Base-by-base conservation (phyloP, 2,797 vertebrate genomes). In the Chromobotia macracanthus region DNA sequence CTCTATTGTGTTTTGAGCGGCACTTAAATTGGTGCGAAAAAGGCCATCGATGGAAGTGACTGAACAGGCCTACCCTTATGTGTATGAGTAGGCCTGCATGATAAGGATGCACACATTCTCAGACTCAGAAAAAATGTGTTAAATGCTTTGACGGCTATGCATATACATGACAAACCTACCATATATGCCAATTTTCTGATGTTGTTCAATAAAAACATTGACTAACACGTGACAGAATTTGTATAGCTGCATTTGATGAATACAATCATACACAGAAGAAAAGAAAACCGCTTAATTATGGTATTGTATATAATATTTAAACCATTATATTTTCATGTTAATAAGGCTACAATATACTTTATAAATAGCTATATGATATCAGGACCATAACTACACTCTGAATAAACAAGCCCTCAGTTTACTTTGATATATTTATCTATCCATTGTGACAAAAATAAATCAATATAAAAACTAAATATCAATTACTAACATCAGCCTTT, bases 1-100 rank as follows among this genome's bases (percentile, higher is more conserved):
- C 3, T 28, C 7, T 53, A n/a, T n/a, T n/a, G n/a, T 64, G 2
- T 2, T n/a, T 28, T 38, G 48, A 65, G 15, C 60, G 28, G 50
- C 61, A 10, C 23, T 13, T 66, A 50, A 75, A 55, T n/a, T 53
- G 15, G 51, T 75, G 48, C 53, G 10, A 70, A 51, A 50, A 74
- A 48, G 60, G 55, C 25, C 58, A 51, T 21, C 12, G 60, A 23
- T 64, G 28, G 23, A 44, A 31, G 25, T 74, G 72, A 74, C 50
- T 74, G 58, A 74, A 74, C 9, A 31, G 38, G 55, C 41, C 71
- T 73, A 58, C n/a, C 25, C 1, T 15, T 50, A 19, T 4, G 67
- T 69, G 50, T 13, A 53, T 55, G 68, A 23, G 58, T n/a, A 15
- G 50, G 50, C 16, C 50, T 51, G 5, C 16, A n/a, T n/a, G n/a